These are phyloP conservation scores for Lasioglossum oenotherae DNA, from an alignment of 2,888 invertebrate species.

Conservation along the genomic window DNA sequence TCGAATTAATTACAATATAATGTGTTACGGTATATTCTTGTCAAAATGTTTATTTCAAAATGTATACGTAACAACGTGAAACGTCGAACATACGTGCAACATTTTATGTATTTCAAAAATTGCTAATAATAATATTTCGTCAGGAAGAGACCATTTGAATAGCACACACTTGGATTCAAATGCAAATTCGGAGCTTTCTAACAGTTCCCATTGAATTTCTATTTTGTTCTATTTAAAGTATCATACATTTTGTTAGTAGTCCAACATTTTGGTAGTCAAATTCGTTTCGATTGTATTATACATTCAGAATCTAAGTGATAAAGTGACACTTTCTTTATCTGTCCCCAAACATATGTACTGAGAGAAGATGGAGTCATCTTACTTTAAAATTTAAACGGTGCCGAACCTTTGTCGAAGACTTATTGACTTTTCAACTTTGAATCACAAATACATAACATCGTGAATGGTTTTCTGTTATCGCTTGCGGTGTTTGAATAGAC, in stretches of 20 bases:
- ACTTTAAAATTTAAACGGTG: conserved; percentile 33
- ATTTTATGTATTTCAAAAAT: neutral
- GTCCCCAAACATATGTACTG: neutral
- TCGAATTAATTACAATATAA: neutral
- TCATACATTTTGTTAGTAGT: neutral
- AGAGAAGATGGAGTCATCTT: conserved; percentile 12
- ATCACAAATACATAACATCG: conserved; percentile 2
- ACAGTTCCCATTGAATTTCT: neutral
- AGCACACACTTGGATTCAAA: neutral
- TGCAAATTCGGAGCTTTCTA: neutral
- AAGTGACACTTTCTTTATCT: conserved; percentile 6
- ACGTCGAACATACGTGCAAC: neutral
- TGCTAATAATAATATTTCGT: neutral
- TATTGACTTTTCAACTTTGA: conserved; percentile 25
- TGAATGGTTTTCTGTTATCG: conserved; percentile 12
- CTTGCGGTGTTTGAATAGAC: neutral
- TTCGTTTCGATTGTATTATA: neutral
- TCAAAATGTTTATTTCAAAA: neutral
- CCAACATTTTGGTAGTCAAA: conserved; percentile 31
- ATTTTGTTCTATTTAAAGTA: conserved; percentile 11
- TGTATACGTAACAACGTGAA: neutral
- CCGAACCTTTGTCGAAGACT: conserved; percentile 19
- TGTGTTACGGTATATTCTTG: neutral
- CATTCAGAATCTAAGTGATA: conserved; percentile 9
- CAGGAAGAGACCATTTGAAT: neutral